Conservation (phyloP, 2,113 vertebrate species). For the Pavo muticus region DNA sequence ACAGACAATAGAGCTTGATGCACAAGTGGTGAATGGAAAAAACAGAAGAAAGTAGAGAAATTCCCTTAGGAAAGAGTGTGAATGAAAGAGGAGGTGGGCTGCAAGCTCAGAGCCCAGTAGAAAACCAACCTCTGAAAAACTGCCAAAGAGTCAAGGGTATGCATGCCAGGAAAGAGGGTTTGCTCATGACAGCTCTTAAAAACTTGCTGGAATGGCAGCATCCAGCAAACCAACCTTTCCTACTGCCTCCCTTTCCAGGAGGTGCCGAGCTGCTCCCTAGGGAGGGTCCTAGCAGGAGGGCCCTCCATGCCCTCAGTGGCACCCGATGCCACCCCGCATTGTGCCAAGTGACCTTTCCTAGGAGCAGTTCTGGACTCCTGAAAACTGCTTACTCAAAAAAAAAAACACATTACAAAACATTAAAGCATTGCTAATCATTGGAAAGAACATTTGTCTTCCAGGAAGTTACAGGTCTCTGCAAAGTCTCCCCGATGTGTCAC, state of each 20-base stretch:
- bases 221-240: neutral
- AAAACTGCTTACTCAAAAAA: neutral
- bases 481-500: neutral
- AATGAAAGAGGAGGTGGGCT: neutral
- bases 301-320: accelerated
- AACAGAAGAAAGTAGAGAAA: neutral
- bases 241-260: neutral
- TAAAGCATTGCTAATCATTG: neutral
- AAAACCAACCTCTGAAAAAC: neutral
- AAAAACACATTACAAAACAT: neutral
- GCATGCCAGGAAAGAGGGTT: neutral
- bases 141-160: neutral
- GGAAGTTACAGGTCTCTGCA: neutral
- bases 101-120: neutral
- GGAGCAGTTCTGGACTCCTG: neutral
- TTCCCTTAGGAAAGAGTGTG: neutral
- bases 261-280: neutral
- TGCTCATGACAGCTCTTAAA: neutral
- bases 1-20: neutral
- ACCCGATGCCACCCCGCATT: neutral
- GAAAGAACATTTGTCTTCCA: neutral
- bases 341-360: neutral
- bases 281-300: neutral
- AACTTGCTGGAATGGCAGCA: neutral
- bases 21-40: neutral